Conservation (phyloP, 37 sponge, comb jelly and placozoan genomes). For the Halichondria panicea region DNA sequence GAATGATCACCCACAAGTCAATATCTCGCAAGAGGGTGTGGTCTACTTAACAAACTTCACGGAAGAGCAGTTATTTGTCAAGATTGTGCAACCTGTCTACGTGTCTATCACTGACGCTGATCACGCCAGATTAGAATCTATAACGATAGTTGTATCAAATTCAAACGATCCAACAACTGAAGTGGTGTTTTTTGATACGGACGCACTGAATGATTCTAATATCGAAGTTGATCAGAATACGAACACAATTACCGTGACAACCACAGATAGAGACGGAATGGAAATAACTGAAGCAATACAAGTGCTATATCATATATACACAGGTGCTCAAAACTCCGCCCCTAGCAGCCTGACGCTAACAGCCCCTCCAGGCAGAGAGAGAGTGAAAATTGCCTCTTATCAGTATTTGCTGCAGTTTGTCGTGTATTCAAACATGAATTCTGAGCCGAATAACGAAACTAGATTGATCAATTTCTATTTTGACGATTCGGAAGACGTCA, state of each 20-base stretch:
- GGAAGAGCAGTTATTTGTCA: conserved; percentile 65
- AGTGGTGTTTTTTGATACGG: conserved; percentile 20
- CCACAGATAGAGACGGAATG: background rate
- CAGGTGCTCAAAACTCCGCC: background rate
- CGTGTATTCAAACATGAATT: conserved; percentile 64
- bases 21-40: conserved; percentile 41
- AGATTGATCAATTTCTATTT: conserved; percentile 65
- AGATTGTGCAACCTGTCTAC: conserved; percentile 61
- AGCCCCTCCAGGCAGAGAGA: conserved; percentile 10
- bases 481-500: conserved; percentile 66
- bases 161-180: conserved; percentile 56
- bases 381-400: conserved; percentile 64
- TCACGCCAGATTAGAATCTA: conserved; percentile 58
- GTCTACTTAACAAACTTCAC: conserved; percentile 36
- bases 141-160: conserved; percentile 45
- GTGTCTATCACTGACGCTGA: conserved; percentile 69
- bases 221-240: conserved; percentile 16
- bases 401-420: conserved; percentile 50
- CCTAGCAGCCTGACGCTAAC: conserved; percentile 35
- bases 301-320: conserved; percentile 10
- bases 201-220: background rate
- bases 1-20: conserved; percentile 65
- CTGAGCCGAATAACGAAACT: conserved; percentile 78
- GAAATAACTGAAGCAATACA: conserved; percentile 23
- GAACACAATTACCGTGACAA: conserved; percentile 13